Evolutionary conservation across 2,888 invertebrate genomes (phyloP), one percentile per base, ranked within the genome.

Genomic region (Protula sp.): DNA sequence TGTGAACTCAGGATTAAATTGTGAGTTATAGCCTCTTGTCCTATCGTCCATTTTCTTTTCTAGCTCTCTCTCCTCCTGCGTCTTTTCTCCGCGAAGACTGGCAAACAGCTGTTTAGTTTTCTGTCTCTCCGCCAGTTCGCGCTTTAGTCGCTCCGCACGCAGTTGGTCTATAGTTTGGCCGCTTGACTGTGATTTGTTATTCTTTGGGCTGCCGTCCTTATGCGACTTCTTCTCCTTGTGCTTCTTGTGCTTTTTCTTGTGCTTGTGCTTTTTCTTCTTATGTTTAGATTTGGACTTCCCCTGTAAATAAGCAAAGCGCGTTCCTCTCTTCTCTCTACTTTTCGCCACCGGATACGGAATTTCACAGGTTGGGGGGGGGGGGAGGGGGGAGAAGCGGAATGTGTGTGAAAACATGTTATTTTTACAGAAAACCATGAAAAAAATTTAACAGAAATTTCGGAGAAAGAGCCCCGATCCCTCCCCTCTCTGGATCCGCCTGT

Each of bases 1-100:
- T 3, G 82, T 82, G 58, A 84, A 71, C 52, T 83, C 82, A 30
- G 98, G 98, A 84, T 95, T 97, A 80, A 94, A 98, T 80, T 97
- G 95, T 2, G 94, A 94, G 83, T 94, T 94, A 77, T 98, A 98
- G 82, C 90, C 91, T 73, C 90, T 89, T 67, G 86, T 85, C 29
- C 88, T 80, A 19, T 80, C 80, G 55, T 72, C 69, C 22, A 62
- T 57, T 26, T 70, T 63, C 27, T 64, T 64, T 2, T 64, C 61
- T 2, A 60, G 55, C 3, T 31, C 54, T 14, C 60, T 60, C 24
- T 56, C 47, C 9, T 58, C 57, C 4, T 57, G 53, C 0, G 53
- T 29, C 47, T 61, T 61, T n/a, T 72, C 84, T n/a, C 86, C 87
- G 68, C 86, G 83, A 1, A 89, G 77, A 75, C 87, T 87, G n/a